phyloP scores from a whole-genome alignment of 2,888 invertebrate genomes.

The Argynnis bischoffii region DNA sequence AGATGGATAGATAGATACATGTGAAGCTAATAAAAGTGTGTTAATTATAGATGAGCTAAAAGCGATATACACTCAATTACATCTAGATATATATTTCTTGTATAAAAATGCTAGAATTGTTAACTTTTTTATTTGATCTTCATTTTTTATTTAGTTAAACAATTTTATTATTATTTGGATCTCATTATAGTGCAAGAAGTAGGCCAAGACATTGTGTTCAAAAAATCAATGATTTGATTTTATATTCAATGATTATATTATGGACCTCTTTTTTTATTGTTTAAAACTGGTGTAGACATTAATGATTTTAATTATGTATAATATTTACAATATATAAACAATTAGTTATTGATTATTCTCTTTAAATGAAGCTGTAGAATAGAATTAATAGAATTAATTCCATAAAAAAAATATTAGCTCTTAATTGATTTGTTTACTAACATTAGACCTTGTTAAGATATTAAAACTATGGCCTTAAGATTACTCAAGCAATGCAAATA shows the following conservation, averaged over 20 bases:
- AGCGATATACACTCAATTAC: no score
- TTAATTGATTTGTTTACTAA: constrained; percentile 12
- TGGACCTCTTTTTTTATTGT: constrained; percentile 1
- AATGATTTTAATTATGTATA: background rate
- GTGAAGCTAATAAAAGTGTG: no score
- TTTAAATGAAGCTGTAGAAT: background rate
- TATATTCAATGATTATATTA: background rate
- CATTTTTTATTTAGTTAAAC: no score
- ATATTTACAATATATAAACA: background rate
- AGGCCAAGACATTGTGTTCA: background rate
- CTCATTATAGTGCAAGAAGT: background rate
- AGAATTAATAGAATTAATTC: background rate
- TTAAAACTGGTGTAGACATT: background rate
- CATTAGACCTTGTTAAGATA: constrained; percentile 16
- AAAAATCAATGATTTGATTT: background rate
- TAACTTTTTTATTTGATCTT: no score
- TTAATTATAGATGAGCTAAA: no score
- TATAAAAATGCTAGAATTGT: no score
- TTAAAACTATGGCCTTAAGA: constrained; percentile 12
- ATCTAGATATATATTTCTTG: no score
- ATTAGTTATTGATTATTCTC: background rate
- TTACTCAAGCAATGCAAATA: constrained; percentile 13
- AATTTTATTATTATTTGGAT: no score
- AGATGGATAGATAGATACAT: no score
- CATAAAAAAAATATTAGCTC: background rate